phyloP scores from a whole-genome alignment of 2,888 invertebrate species.

The Aphidius colemani region DNA sequence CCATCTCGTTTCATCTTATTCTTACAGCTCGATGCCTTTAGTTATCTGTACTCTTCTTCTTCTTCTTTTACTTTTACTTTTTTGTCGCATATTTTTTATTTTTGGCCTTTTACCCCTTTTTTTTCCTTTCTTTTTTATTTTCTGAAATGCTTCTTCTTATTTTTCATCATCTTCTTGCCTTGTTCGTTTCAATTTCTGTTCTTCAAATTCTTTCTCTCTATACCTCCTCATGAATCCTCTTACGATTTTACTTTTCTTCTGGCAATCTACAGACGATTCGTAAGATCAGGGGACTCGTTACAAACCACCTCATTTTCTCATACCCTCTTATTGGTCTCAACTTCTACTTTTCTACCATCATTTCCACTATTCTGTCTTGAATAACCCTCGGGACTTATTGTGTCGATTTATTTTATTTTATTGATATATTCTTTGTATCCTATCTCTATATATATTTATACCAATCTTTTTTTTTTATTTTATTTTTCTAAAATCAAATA shows the following conservation, averaged over 20 bases:
- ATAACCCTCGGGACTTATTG: conserved; percentile 1
- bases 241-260: neutral
- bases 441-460: neutral
- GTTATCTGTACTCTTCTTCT: neutral
- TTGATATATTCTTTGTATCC: neutral
- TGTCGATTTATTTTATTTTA: neutral
- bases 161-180: neutral
- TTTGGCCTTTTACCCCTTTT: conserved; percentile 20
- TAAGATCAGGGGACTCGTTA: conserved; percentile 15
- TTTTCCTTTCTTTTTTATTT: conserved; percentile 6
- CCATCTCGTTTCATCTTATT: conserved; percentile 18
- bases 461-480: too few relatives aligned
- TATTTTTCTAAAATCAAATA: too few relatives aligned
- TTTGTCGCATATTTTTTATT: conserved; percentile 26
- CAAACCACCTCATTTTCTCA: neutral
- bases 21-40: conserved; percentile 19
- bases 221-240: neutral
- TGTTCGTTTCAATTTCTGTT: neutral
- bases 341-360: conserved; percentile 12
- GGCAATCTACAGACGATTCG: conserved; percentile 14
- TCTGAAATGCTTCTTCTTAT: neutral
- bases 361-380: conserved; percentile 2
- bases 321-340: neutral
- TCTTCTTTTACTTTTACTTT: conserved; percentile 14
- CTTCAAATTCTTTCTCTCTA: neutral